A percentile compares a stretch with the other conserved stretches of the same genome.
These are phyloP conservation scores for Lepetodrilus schrolli DNA, from an alignment of 2,888 invertebrate species.

Conservation along the genomic window DNA sequence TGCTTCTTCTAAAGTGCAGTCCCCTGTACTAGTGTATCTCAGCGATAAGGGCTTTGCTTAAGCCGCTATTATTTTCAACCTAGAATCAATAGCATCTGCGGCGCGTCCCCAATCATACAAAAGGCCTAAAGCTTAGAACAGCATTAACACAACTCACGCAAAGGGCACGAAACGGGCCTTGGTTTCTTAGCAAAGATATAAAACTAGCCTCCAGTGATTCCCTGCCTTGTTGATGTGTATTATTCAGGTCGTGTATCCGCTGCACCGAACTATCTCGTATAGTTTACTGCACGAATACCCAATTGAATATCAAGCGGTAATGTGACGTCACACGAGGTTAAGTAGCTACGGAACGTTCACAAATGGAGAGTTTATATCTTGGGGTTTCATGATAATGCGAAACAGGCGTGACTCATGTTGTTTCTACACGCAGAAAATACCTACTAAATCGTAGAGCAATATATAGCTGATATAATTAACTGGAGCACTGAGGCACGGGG, in stretches of 20 bases:
- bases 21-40: background rate
- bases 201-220: conserved; percentile 2
- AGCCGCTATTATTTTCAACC: conserved; percentile 19
- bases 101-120: background rate
- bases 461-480: background rate
- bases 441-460: background rate
- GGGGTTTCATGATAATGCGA: background rate
- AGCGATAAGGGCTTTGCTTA: conserved; percentile 10
- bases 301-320: background rate
- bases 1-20: background rate
- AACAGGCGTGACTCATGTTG: background rate
- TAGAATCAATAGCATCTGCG: conserved; percentile 1
- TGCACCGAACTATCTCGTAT: background rate
- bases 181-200: conserved; percentile 25
- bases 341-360: conserved; percentile 14
- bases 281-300: conserved; percentile 16
- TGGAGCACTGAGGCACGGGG: background rate
- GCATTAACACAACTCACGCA: conserved; percentile 11
- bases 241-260: conserved; percentile 12
- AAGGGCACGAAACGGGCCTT: background rate
- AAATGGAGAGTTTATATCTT: background rate
- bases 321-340: conserved; percentile 14
- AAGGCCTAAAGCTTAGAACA: background rate
- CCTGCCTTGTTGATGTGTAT: background rate
- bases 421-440: background rate